Evolutionary conservation across 2,113 vertebrate genomes (phyloP), one percentile per base, ranked within the genome.

Genomic region (Tyrannus savana): DNA sequence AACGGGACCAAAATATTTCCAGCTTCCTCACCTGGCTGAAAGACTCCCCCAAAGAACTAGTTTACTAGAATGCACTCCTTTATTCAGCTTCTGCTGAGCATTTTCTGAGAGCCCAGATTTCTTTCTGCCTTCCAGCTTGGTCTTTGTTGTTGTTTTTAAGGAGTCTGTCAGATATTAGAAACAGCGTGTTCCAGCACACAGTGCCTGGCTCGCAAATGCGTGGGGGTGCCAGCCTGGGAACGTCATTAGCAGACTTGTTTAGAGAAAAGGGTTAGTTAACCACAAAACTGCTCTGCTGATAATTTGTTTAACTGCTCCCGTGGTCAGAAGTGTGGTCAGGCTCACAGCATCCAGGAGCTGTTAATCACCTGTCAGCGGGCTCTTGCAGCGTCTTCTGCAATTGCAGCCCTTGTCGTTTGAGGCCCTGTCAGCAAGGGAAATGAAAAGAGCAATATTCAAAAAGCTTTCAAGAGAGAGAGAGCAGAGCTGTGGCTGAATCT

Each of bases 251-350:
- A 49, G 71, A 16, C 52, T 73, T 91, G 39, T 96, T 97, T 92
- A 92, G 72, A 84, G 81, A 95, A 96, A 95, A 95, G 53, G n/a
- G 62, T 73, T 88, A 83, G 82, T 94, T 96, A 93, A 93, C 96
- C 95, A 95, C 94, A 97, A 84, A 97, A 96, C 72, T 62, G 35
- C 88, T 89, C 81, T 79, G 94, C 86, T 93, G 94, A 90, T 96
- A 96, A 97, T 97, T 97, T 97, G 94, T 96, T 96, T 96, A 97
- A 91, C 89, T 96, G 89, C 88, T 96, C 76, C 67, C 5, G 59
- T 88, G 96, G 93, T 95, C 85, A 85, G 84, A 94, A 96, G 88
- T 95, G 96, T 90, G 87, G 95, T 98, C 86, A 96, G 92, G 82
- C 92, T 97, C 86, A 53, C 41, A 46, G 91, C 93, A 92, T 96